A percentile compares a stretch with the other conserved stretches of the same genome.
phyloP scores from a whole-genome alignment of 2,888 invertebrate species.

The Pheosia tremula region DNA sequence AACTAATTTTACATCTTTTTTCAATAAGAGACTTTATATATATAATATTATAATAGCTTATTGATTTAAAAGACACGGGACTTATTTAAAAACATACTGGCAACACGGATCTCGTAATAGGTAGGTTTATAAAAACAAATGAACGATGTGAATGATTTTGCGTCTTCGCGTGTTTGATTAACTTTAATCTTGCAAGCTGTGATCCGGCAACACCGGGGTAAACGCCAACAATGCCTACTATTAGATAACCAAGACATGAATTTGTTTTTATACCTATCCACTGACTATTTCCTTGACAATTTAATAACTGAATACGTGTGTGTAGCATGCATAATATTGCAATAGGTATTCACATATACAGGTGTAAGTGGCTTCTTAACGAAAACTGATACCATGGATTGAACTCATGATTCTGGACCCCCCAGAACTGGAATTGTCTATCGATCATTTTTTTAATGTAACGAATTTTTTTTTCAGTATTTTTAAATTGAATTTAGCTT shows the following conservation, averaged over 20 bases:
- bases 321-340: constrained; percentile 38
- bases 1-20: too few species aligned
- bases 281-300: constrained; percentile 48
- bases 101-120: neutral
- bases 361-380: too few species aligned
- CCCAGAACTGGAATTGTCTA: too few species aligned
- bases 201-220: constrained; percentile 29
- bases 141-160: constrained; percentile 31
- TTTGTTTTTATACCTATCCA: constrained; percentile 39
- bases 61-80: too few species aligned
- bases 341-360: constrained; percentile 17
- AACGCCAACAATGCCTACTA: constrained; percentile 30
- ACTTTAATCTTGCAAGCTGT: constrained; percentile 22
- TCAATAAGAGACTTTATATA: too few species aligned
- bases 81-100: neutral
- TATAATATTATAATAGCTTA: too few species aligned
- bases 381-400: too few species aligned
- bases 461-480: too few species aligned
- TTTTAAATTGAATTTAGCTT: too few species aligned
- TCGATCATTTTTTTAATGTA: too few species aligned
- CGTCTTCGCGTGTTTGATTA: constrained; percentile 53
- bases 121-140: constrained; percentile 51
- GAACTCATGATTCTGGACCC: too few species aligned
- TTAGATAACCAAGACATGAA: constrained; percentile 44
- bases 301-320: constrained; percentile 38